phyloP scores from a whole-genome alignment of 2,113 vertebrate genomes.

The Oryzias curvinotus region DNA sequence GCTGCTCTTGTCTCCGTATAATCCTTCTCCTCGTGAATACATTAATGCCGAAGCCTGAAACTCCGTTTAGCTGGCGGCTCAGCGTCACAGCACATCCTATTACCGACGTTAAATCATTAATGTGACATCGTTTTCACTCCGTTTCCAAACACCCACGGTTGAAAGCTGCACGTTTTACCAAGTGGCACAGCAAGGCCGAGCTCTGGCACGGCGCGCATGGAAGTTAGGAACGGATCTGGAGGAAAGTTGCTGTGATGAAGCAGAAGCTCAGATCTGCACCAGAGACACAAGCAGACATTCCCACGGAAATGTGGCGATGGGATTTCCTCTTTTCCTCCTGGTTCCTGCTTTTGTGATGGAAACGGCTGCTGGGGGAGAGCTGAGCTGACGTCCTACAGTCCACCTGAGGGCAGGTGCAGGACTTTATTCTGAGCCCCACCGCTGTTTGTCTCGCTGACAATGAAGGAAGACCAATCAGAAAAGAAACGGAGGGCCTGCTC shows the following conservation, averaged over 20 bases:
- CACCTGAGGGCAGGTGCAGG: constrained; percentile 42
- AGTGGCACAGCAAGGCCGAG: not conserved
- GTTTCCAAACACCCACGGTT: constrained; percentile 78
- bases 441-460: constrained; percentile 65
- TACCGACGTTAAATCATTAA: constrained; percentile 84
- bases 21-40: constrained; percentile 83
- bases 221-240: too few species aligned
- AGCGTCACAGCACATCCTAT: constrained; percentile 84
- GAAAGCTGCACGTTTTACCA: constrained; percentile 60
- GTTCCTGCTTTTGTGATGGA: constrained; percentile 43
- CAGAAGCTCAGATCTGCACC: not conserved
- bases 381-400: constrained; percentile 53
- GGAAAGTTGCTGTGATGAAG: not conserved
- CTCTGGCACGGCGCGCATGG: too few species aligned
- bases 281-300: constrained; percentile 6
- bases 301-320: constrained; percentile 40
- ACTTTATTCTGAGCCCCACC: constrained; percentile 57
- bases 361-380: constrained; percentile 40
- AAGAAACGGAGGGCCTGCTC: constrained; percentile 33
- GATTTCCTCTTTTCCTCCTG: constrained; percentile 44
- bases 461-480: constrained; percentile 39
- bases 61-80: constrained; percentile 78
- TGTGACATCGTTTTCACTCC: constrained; percentile 81
- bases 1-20: constrained; percentile 73
- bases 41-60: constrained; percentile 78